These are phyloP conservation scores for Lithodes maja DNA, from an alignment of 2,888 invertebrate genomes.

Conservation along the genomic window DNA sequence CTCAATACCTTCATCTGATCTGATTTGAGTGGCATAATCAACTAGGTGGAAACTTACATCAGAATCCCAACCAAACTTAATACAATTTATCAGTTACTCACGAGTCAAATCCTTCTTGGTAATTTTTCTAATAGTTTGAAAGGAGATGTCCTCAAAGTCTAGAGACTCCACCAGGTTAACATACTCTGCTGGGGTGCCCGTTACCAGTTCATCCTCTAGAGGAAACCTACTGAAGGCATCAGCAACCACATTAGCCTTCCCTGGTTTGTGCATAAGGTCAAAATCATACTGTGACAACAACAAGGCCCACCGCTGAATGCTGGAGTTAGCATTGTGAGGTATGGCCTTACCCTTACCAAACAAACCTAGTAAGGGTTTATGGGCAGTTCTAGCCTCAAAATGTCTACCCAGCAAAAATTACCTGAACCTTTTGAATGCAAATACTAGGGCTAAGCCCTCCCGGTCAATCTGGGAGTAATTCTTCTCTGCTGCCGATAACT, in stretches of 20 bases:
- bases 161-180: too few species aligned
- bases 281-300: neutral
- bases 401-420: neutral
- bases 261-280: neutral
- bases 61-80: too few species aligned
- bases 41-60: too few species aligned
- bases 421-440: neutral
- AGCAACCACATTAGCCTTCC: conserved; percentile 1
- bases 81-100: too few species aligned
- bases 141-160: too few species aligned
- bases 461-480: neutral
- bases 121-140: too few species aligned
- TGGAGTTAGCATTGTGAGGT: conserved; percentile 13
- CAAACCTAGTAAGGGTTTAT: conserved; percentile 21
- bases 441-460: neutral
- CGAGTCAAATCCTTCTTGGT: too few species aligned
- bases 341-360: conserved; percentile 14
- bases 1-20: too few species aligned
- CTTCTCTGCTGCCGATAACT: neutral
- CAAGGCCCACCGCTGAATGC: conserved; percentile 4
- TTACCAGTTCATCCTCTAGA: too few species aligned
- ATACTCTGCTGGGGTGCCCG: too few species aligned
- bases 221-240: neutral
- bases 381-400: conserved; percentile 8
- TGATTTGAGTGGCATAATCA: too few species aligned